phyloP scores from a whole-genome alignment of 2,888 invertebrate species.

The Himalopsyche tibetana region DNA sequence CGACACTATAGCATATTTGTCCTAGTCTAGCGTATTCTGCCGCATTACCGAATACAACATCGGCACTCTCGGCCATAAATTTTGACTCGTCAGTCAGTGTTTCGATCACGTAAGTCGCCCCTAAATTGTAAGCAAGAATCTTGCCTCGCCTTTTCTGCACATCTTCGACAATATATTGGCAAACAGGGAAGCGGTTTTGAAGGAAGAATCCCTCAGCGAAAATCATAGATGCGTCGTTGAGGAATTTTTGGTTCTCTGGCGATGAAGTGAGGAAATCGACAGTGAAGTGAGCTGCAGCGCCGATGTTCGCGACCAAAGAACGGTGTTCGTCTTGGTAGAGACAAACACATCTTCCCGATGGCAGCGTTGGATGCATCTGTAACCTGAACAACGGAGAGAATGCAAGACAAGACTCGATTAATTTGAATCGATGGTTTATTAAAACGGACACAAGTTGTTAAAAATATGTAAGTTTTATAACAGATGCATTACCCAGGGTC shows the following conservation, averaged over 20 bases:
- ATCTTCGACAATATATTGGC: constrained; percentile 71
- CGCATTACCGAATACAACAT: constrained; percentile 78
- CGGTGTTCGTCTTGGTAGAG: constrained; percentile 73
- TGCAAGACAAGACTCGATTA: not conserved
- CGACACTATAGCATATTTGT: constrained; percentile 67
- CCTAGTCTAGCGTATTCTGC: constrained; percentile 75
- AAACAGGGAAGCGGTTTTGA: constrained; percentile 73
- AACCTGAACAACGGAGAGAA: constrained; percentile 33
- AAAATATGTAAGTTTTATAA: too few relatives aligned
- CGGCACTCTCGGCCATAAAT: constrained; percentile 72
- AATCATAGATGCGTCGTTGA: constrained; percentile 69
- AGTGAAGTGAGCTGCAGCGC: constrained; percentile 74
- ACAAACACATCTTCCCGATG: constrained; percentile 76
- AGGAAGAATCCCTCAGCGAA: constrained; percentile 80
- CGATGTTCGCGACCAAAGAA: constrained; percentile 76
- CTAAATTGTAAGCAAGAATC: constrained; percentile 76
- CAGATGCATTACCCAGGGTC: too few relatives aligned
- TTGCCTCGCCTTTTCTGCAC: constrained; percentile 70
- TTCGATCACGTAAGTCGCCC: constrained; percentile 76
- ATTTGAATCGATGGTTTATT: too few relatives aligned
- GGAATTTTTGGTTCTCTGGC: constrained; percentile 54
- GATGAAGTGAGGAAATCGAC: constrained; percentile 68
- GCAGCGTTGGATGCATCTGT: constrained; percentile 61
- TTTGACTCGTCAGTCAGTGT: constrained; percentile 70
- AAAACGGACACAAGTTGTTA: too few relatives aligned